Evolutionary conservation across 2,888 invertebrate genomes (phyloP).

Genomic region (Pterostichus madidus): DNA sequence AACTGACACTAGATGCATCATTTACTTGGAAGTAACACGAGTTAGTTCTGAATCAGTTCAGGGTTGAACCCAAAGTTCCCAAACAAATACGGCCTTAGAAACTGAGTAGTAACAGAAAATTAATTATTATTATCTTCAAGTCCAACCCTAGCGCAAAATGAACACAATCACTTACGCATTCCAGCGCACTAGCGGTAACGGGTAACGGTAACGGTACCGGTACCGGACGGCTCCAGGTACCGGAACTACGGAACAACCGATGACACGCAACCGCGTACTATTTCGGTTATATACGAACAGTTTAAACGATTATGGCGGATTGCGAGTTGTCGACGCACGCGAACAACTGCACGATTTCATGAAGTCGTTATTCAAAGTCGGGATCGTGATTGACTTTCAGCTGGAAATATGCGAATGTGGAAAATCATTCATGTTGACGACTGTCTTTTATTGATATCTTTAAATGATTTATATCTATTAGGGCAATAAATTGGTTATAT

Average conservation of each 20-base stretch:
- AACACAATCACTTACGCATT: not conserved
- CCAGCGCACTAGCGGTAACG: conserved; percentile 13
- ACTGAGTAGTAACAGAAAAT: too few species aligned
- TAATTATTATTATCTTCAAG: too few species aligned
- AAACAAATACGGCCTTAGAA: too few species aligned
- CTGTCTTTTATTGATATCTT: too few species aligned
- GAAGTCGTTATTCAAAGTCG: not conserved
- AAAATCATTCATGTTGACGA: too few species aligned
- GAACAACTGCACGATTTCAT: conserved; percentile 39
- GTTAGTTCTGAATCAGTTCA: too few species aligned
- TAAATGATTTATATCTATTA: too few species aligned
- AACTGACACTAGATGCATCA: too few species aligned
- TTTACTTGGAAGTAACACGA: too few species aligned
- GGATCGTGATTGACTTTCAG: conserved; percentile 24
- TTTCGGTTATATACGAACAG: conserved; percentile 47
- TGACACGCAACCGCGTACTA: conserved; percentile 53
- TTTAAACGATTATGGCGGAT: conserved; percentile 46
- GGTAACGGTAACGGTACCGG: not conserved
- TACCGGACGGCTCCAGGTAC: conserved; percentile 26
- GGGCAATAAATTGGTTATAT: too few species aligned
- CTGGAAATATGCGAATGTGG: not conserved
- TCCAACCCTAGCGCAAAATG: too few species aligned
- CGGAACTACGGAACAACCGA: conserved; percentile 31
- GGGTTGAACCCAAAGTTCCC: too few species aligned
- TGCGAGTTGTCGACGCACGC: conserved; percentile 17